A percentile compares a stretch with the other conserved stretches of the same genome.
Conservation (phyloP, 2,888 invertebrate genomes). For the Caenorhabditis auriculariae region DNA sequence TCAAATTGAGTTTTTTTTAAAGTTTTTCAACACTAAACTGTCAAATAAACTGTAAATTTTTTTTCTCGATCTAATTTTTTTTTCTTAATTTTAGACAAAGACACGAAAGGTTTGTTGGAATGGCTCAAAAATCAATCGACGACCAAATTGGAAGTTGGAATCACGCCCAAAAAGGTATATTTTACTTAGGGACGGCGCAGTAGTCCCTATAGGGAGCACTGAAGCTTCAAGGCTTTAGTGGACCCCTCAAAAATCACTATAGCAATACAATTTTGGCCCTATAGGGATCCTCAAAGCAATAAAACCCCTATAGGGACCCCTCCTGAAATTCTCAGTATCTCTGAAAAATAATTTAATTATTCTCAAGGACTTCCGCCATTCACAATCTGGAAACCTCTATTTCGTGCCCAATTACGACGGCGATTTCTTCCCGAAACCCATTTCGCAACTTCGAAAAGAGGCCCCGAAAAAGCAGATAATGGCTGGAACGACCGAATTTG, state of each 20-base stretch:
- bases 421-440: conserved; percentile 43
- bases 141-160: conserved; percentile 33
- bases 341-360: neutral
- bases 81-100: conserved; percentile 6
- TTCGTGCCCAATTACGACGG: conserved; percentile 46
- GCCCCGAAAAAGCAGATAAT: conserved; percentile 37
- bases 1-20: no score
- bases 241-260: no score
- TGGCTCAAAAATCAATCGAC: conserved; percentile 27
- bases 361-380: conserved; percentile 19
- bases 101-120: conserved; percentile 15
- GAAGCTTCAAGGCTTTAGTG: no score
- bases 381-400: conserved; percentile 34
- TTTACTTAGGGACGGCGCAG: neutral
- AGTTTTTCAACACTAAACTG: no score
- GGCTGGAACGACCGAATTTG: conserved; percentile 42
- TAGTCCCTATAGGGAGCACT: neutral
- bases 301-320: no score
- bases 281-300: no score
- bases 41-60: no score
- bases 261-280: no score
- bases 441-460: conserved; percentile 30
- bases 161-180: conserved; percentile 26
- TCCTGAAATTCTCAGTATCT: neutral
- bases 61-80: no score